A percentile compares a stretch with the other conserved stretches of the same genome.
These are phyloP conservation scores for Gorilla gorilla DNA, from an alignment of 2,113 vertebrate genomes.

Conservation along the genomic window DNA sequence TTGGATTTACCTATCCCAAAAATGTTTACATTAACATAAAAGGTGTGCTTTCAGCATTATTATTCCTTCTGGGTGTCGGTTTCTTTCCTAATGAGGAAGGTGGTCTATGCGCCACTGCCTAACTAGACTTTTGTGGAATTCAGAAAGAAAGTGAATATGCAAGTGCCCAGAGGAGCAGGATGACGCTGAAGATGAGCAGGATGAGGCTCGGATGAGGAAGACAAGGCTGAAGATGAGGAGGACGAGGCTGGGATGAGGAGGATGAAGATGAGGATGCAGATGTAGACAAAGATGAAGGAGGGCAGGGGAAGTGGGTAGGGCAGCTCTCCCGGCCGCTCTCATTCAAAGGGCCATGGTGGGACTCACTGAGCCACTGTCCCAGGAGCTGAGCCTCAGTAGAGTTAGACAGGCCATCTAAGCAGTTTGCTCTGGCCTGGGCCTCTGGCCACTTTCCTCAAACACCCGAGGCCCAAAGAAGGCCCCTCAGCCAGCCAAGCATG, in stretches of 20 bases:
- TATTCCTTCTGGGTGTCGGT: background rate
- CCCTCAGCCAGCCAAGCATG: constrained; percentile 35
- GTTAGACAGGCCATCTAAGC: constrained; percentile 63
- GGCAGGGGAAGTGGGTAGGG: no score
- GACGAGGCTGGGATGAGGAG: background rate
- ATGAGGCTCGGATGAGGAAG: background rate
- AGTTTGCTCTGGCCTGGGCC: constrained; percentile 61
- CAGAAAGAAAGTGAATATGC: background rate
- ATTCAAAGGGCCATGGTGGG: background rate
- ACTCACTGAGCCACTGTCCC: constrained; percentile 61
- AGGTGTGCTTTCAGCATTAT: background rate
- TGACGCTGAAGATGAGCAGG: background rate
- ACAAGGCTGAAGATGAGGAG: no score
- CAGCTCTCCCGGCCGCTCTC: background rate
- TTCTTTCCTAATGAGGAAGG: background rate
- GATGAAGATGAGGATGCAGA: background rate
- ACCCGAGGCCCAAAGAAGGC: constrained; percentile 54
- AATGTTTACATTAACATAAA: background rate
- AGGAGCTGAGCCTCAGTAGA: constrained; percentile 51
- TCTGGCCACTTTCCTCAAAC: constrained; percentile 65
- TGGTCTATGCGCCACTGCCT: background rate
- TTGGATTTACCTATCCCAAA: background rate
- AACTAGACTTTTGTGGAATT: background rate
- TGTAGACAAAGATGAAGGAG: background rate
- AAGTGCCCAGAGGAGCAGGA: background rate